Evolutionary conservation across 2,888 invertebrate species (phyloP).

Genomic region (Nephrotoma flavescens): DNA sequence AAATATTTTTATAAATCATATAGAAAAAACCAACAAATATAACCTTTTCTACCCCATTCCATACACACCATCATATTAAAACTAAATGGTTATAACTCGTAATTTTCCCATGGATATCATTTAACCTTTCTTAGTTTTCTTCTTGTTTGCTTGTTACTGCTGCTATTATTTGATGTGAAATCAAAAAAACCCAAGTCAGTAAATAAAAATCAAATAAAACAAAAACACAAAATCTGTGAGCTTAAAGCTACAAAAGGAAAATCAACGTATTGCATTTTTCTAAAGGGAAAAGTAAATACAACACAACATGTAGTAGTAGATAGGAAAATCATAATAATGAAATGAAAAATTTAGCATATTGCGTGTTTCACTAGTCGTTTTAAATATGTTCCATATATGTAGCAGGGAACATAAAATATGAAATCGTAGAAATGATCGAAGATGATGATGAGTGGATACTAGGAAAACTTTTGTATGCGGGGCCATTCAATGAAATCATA

Average conservation of each 20-base stretch:
- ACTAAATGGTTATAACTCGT: not conserved
- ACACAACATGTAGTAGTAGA: not conserved
- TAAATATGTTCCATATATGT: not conserved
- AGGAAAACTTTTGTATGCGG: not conserved
- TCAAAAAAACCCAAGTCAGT: not conserved
- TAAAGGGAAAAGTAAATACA: not conserved
- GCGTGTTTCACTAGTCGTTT: not conserved
- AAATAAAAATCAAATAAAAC: not conserved
- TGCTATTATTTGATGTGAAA: not conserved
- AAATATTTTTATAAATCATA: not conserved
- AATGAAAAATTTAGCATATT: not conserved
- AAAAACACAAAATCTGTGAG: not conserved
- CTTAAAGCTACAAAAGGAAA: not conserved
- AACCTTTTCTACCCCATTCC: not conserved
- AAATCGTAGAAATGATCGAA: not conserved
- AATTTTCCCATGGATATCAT: not conserved
- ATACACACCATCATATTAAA: not conserved
- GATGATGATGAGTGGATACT: not conserved
- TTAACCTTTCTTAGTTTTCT: not conserved
- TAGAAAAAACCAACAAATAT: not conserved
- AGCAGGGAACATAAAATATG: not conserved
- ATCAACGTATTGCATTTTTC: not conserved
- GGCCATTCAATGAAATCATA: not conserved
- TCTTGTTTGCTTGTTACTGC: not conserved
- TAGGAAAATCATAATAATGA: not conserved